These are phyloP conservation scores for Crenuchus spilurus DNA, from an alignment of 2,797 vertebrate genomes.

Conservation along the genomic window DNA sequence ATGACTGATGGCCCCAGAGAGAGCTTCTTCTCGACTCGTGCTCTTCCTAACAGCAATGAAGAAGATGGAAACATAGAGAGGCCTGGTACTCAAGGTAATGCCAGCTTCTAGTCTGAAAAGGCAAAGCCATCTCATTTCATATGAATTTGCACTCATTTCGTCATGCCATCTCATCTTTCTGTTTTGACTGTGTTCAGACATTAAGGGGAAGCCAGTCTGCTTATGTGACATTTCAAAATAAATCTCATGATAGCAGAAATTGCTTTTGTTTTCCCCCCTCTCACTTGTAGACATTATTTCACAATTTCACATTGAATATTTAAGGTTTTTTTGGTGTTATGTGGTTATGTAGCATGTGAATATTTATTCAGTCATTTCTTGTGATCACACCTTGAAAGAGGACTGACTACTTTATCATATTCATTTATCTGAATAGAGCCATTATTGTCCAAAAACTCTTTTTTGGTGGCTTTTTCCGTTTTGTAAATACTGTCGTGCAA, in stretches of 20 bases:
- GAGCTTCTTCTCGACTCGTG: constrained; percentile 74
- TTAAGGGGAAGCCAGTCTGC: constrained; percentile 20
- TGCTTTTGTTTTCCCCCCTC: neutral
- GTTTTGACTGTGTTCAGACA: neutral
- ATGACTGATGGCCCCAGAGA: constrained; percentile 68
- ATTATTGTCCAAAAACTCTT: too few relatives aligned
- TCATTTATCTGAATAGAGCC: neutral
- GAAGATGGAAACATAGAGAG: constrained; percentile 23
- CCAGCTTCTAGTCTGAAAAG: neutral
- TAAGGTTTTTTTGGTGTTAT: neutral
- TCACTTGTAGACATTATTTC: neutral
- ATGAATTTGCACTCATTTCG: neutral
- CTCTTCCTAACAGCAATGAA: constrained; percentile 49
- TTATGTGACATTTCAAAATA: constrained; percentile 28
- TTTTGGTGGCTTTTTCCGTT: neutral
- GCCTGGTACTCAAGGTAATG: neutral
- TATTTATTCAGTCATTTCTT: constrained; percentile 8
- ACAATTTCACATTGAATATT: neutral
- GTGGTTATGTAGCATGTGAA: constrained; percentile 13
- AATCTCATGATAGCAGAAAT: neutral
- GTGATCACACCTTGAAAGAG: neutral
- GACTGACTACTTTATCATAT: neutral
- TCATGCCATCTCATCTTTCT: neutral
- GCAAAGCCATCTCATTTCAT: neutral
- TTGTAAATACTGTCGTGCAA: neutral